phyloP scores from a whole-genome alignment of 2,113 vertebrate species.

The Motacilla tschutschensis region DNA sequence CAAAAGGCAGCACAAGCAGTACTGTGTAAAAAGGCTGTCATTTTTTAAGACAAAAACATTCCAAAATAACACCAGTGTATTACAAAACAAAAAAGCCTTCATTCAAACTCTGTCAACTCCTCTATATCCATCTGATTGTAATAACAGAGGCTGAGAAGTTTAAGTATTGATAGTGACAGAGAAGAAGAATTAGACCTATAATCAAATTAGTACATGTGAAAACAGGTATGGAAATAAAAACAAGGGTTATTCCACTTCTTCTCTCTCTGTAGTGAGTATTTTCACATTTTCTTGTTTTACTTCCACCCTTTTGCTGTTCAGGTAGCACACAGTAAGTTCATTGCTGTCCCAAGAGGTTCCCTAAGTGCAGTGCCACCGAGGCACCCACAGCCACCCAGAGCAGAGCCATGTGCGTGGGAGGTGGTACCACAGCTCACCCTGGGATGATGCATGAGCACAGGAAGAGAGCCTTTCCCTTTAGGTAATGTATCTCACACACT shows the following conservation, averaged over 20 bases:
- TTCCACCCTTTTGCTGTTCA: neutral
- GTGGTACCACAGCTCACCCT: neutral
- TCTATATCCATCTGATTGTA: neutral
- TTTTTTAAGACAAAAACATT: neutral
- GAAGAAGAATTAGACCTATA: neutral
- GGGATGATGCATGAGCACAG: neutral
- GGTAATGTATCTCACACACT: neutral
- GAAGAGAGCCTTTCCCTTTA: neutral
- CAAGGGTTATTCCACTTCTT: neutral
- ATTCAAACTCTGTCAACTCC: neutral
- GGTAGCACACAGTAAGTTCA: neutral
- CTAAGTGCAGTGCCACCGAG: neutral
- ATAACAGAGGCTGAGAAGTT: neutral
- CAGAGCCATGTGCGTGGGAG: accelerated
- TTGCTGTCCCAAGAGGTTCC: neutral
- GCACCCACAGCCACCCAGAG: neutral
- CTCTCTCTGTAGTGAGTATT: neutral
- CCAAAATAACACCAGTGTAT: neutral
- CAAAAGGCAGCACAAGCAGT: neutral
- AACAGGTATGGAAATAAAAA: neutral
- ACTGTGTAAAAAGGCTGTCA: neutral
- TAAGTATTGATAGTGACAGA: neutral
- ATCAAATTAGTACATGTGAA: neutral
- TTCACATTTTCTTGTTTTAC: neutral
- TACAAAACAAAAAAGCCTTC: neutral